Base-by-base conservation (phyloP, 1,140 invertebrate genomes). In the Spodoptera litura region DNA sequence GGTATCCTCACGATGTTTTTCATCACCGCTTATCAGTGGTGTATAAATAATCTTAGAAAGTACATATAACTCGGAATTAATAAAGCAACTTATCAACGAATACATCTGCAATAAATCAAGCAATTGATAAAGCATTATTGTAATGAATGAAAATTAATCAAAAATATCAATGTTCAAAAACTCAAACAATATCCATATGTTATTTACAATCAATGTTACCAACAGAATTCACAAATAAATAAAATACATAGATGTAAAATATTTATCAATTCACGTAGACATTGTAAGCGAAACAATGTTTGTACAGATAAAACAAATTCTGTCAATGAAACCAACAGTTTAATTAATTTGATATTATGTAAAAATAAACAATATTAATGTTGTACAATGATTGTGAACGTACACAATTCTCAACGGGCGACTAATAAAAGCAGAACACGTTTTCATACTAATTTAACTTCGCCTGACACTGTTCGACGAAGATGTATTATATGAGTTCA, bases 361-460 rank as follows among this genome's bases (percentile, higher is more conserved):
- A 64, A 84, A 78, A 83, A 81, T 61, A 80, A 73, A 81, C 68
- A 77, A 79, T 73, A 82, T 79, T 72, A 79, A 83, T 80, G 80
- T 85, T 86, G 81, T 83, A 84, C 80, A 70, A 58, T 64, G 70
- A 74, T 80, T 83, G 82, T 83, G 79, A 82, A 81, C 70, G 81
- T 81, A 82, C 70, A 85, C 84, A 87, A 85, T 84, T 85, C 79
- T 82, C 78, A 55, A 56, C 52, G 70, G 78, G 64, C 55, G 59
- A 79, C 81, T 85, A 85, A 83, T 88, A 85, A 88, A 88, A 88
- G 80, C 85, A 70, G 77, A 79, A 87, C 87, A 88, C 87, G 87
- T 88, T 87, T 86, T 83, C 82, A 78, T 85, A 86, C 82, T 87
- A 88, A 88, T 88, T 88, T 87, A 87, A 87, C 85, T 86, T 87